Evolutionary conservation across 2,797 vertebrate species (phyloP).

Genomic region (Chrysocyon brachyurus): DNA sequence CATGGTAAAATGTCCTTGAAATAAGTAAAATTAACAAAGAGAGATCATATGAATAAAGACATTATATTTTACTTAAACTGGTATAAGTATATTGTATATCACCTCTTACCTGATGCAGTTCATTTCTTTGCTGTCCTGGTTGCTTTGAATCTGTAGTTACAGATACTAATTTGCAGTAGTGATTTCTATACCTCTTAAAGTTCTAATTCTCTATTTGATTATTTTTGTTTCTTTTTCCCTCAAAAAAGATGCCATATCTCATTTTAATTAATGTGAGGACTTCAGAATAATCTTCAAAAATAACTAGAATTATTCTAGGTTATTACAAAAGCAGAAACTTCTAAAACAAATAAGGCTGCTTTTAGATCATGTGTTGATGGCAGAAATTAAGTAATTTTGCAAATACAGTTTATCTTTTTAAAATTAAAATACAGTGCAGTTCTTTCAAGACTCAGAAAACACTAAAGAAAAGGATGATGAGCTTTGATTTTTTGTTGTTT

Average conservation of each 20-base stretch:
- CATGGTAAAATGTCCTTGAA: not conserved
- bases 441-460: constrained; percentile 27
- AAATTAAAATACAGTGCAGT: not conserved
- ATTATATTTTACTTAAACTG: not conserved
- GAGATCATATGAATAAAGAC: not conserved
- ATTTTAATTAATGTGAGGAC: not conserved
- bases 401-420: not conserved
- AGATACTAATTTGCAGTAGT: not conserved
- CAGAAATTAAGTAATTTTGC: constrained; percentile 31
- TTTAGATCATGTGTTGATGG: not conserved
- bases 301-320: not conserved
- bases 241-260: not conserved
- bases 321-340: constrained; percentile 44
- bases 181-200: not conserved
- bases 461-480: not conserved
- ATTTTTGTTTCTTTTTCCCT: not conserved
- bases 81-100: not conserved
- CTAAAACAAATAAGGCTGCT: not conserved
- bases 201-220: not conserved
- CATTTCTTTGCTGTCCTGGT: not conserved
- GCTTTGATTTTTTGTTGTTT: not conserved
- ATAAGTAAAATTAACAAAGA: not conserved
- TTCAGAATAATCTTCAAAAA: constrained; percentile 26
- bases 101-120: not conserved
- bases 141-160: not conserved